Evolutionary conservation across 2,888 invertebrate species (phyloP).

Genomic region (Scaptodrosophila latifasciaeformis): DNA sequence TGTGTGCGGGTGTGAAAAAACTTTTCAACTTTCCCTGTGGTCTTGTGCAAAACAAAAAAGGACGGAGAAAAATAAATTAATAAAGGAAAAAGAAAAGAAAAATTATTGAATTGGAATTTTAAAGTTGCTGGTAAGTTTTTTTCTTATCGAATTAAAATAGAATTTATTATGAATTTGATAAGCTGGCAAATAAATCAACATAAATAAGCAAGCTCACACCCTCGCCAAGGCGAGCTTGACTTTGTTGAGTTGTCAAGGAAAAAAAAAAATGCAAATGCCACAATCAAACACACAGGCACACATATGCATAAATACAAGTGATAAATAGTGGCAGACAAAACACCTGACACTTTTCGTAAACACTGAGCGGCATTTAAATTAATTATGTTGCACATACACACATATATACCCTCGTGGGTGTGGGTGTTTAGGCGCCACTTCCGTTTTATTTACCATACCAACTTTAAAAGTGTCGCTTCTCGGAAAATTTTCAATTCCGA

Average conservation of each 20-base stretch:
- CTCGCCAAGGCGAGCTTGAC: not conserved
- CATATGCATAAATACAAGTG: no score
- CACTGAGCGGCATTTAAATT: constrained; percentile 54
- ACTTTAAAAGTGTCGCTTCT: not conserved
- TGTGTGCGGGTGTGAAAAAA: no score
- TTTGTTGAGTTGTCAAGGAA: no score
- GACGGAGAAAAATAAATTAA: not conserved
- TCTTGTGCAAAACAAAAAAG: not conserved
- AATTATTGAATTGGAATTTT: not conserved
- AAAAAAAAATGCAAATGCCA: constrained; percentile 16
- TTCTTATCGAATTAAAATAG: no score
- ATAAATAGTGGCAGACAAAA: constrained; percentile 45
- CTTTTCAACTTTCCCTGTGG: no score
- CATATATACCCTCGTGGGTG: not conserved
- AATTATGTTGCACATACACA: constrained; percentile 42
- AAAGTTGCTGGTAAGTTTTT: not conserved
- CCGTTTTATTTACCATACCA: constrained; percentile 20
- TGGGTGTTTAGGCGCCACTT: constrained; percentile 24
- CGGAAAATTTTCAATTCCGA: no score
- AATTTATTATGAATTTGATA: not conserved
- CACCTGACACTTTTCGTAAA: constrained; percentile 63
- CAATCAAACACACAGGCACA: constrained; percentile 20
- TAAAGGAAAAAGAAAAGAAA: not conserved
- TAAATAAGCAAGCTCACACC: constrained; percentile 36
- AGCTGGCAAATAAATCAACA: constrained; percentile 53